Conservation (phyloP, 92 coral and sea anemone species). For the Paragorgia papillata region DNA sequence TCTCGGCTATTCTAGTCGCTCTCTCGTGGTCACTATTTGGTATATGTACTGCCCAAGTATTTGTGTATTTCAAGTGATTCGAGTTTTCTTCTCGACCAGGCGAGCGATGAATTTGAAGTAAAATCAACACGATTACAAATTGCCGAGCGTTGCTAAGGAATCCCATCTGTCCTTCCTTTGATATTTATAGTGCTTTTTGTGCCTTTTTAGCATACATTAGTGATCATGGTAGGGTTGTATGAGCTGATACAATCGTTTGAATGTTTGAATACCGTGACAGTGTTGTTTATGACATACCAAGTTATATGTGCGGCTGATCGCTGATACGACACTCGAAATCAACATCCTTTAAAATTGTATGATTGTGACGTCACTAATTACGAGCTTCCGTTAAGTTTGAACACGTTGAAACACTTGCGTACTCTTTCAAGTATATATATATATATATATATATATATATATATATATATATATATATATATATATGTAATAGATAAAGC, state of each 20-base stretch:
- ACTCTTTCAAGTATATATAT: conserved; percentile 37
- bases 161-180: not conserved
- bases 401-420: conserved; percentile 14
- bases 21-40: conserved; percentile 73
- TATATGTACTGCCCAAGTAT: conserved; percentile 89
- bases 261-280: too few relatives aligned
- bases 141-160: not conserved
- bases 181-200: too few relatives aligned
- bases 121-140: not conserved
- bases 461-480: too few relatives aligned
- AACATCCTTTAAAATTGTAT: too few relatives aligned
- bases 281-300: too few relatives aligned
- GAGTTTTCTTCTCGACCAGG: conserved; percentile 10
- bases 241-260: too few relatives aligned
- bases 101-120: not conserved
- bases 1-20: conserved; percentile 79
- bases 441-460: too few relatives aligned
- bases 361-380: conserved; percentile 37
- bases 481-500: too few relatives aligned
- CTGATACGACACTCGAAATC: too few relatives aligned
- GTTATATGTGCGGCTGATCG: too few relatives aligned
- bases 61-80: conserved; percentile 72
- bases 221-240: too few relatives aligned
- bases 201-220: too few relatives aligned
- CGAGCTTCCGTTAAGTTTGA: not conserved